Evolutionary conservation across 1,140 invertebrate species (phyloP).

Genomic region (Dolichoris vasculosae): DNA sequence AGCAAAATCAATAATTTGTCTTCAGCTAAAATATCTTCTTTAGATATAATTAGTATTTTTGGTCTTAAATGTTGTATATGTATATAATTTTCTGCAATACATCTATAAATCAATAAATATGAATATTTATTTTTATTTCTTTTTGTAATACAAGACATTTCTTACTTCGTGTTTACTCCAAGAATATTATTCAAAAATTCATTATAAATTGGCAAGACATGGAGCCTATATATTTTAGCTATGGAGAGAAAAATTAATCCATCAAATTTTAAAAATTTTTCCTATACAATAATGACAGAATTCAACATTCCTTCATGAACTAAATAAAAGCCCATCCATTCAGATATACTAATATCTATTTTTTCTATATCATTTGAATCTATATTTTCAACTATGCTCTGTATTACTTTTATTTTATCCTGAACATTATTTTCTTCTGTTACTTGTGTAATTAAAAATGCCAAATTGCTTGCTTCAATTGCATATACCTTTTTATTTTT

Average conservation of each 20-base stretch:
- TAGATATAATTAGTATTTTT: constrained; percentile 64
- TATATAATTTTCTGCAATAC: constrained; percentile 62
- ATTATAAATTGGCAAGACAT: constrained; percentile 81
- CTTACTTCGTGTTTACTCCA: constrained; percentile 94
- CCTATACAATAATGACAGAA: constrained; percentile 91
- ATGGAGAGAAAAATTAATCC: constrained; percentile 79
- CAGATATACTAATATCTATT: constrained; percentile 97
- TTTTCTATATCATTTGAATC: constrained; percentile 81
- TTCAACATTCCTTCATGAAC: constrained; percentile 99
- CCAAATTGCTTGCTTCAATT: constrained; percentile 92
- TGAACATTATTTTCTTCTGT: constrained; percentile 81
- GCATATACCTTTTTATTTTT: constrained; percentile 87
- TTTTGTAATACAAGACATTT: constrained; percentile 75
- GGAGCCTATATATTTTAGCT: constrained; percentile 73
- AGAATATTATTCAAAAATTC: constrained; percentile 95
- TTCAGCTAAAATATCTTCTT: constrained; percentile 72
- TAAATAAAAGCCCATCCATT: constrained; percentile 99
- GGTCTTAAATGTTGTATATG: constrained; percentile 64
- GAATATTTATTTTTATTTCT: constrained; percentile 74
- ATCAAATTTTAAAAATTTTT: constrained; percentile 85
- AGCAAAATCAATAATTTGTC: constrained; percentile 85
- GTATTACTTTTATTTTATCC: constrained; percentile 78
- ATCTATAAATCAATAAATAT: constrained; percentile 69
- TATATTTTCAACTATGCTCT: constrained; percentile 90
- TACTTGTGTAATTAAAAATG: constrained; percentile 88